Base-by-base conservation (phyloP, 2,888 invertebrate species). In the Polyommatus icarus region DNA sequence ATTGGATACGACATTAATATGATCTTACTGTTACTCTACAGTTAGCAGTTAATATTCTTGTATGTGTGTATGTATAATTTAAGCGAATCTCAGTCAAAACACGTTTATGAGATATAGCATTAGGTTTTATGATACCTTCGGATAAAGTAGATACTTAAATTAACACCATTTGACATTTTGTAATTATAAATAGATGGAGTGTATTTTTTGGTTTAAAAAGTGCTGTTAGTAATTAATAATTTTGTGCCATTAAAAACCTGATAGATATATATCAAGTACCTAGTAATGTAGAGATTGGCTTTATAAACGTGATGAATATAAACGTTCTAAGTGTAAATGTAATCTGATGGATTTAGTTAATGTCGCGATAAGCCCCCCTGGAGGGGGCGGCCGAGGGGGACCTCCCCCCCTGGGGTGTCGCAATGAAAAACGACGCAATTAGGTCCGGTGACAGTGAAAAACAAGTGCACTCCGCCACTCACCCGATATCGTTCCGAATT, bases 371-470 rank as follows among this genome's bases (percentile, higher is more conserved):
- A 77, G 77, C 77, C 20, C 77, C 73, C 59, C 71, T 46, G 67
- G 6, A 24, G 15, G 73, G 75, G 75, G 75, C 29, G 2, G 20
- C 50, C n/a, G 75, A 54, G 75, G 54, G 50, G 50, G 54, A 6
- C 50, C 36, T 20, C 40, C 73, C 20, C 24, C 12, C 20, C 80
- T 85, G 86, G 84, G 84, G 88, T 88, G 88, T 85, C 87, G 88
- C 87, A 88, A 90, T 93, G 93, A 94, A 91, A 92, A 93, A 93
- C 93, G 89, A 91, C 88, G 90, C 92, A 92, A 93, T 93, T 94
- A 93, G 93, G 90, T 88, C 86, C 89, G 85, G 89, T 90, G 93
- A 93, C 93, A 93, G 93, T 93, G 93, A 94, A 92, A 92, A 92
- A 94, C 92, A 91, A 92, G 92, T 91, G 91, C 91, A 91, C 91